Conservation (phyloP, 92 coral and sea anemone genomes). For the Epizoanthus rinbou region DNA sequence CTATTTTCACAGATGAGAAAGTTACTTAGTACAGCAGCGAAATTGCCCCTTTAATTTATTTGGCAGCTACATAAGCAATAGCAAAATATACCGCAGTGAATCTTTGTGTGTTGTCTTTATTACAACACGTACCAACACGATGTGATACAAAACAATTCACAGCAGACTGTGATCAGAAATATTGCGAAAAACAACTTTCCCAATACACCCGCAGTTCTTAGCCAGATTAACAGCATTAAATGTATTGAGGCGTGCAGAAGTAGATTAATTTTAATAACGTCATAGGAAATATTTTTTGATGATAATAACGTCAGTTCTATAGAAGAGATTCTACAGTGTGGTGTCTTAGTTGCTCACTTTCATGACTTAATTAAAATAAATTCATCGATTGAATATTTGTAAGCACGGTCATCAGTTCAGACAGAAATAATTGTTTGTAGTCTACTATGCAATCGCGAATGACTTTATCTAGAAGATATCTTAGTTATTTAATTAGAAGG, state of each 20-base stretch:
- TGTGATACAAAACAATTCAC: no score
- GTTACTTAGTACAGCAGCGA: no score
- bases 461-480: neutral
- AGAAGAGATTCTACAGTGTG: neutral
- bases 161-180: no score
- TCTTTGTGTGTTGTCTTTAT: no score
- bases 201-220: no score
- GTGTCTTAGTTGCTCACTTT: neutral
- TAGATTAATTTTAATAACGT: neutral
- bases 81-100: no score
- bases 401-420: neutral
- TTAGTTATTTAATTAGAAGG: neutral
- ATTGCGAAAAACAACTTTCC: no score
- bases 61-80: no score
- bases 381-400: neutral
- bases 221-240: no score
- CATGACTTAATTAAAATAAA: neutral
- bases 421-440: neutral
- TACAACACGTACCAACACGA: no score
- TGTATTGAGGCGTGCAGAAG: neutral
- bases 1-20: no score
- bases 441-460: neutral
- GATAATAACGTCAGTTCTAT: neutral
- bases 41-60: no score
- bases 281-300: neutral